Evolutionary conservation across 2,113 vertebrate genomes (phyloP).

Genomic region (Odontophorus gujanensis): DNA sequence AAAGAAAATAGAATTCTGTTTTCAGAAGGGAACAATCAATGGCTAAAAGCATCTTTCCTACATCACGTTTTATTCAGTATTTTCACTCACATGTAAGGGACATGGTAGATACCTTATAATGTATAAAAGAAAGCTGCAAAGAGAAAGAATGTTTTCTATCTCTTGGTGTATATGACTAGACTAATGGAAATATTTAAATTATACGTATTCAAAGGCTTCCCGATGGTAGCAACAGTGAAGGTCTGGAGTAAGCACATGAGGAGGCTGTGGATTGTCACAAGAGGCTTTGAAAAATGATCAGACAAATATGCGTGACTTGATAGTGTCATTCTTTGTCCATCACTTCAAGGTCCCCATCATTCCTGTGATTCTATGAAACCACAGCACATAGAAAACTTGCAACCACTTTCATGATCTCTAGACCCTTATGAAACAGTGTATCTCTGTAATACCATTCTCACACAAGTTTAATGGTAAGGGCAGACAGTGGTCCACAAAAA

Average conservation of each 20-base stretch:
- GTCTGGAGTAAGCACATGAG: neutral
- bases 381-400: neutral
- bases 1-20: neutral
- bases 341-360: neutral
- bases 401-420: neutral
- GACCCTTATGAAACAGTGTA: neutral
- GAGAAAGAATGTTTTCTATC: neutral
- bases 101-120: neutral
- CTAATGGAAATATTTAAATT: neutral
- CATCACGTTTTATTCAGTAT: neutral
- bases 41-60: neutral
- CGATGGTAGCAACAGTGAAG: neutral
- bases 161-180: neutral
- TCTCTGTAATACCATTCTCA: neutral
- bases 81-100: neutral
- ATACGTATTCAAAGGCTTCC: neutral
- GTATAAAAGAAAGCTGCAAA: neutral
- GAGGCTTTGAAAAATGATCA: neutral
- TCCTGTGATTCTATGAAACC: neutral
- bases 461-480: neutral
- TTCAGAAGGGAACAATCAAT: neutral
- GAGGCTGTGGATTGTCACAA: neutral
- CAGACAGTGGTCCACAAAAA: neutral
- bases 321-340: neutral
- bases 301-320: neutral